Evolutionary conservation across 2,113 vertebrate genomes (phyloP).

Genomic region (Cryptoleucopteryx plumbea): DNA sequence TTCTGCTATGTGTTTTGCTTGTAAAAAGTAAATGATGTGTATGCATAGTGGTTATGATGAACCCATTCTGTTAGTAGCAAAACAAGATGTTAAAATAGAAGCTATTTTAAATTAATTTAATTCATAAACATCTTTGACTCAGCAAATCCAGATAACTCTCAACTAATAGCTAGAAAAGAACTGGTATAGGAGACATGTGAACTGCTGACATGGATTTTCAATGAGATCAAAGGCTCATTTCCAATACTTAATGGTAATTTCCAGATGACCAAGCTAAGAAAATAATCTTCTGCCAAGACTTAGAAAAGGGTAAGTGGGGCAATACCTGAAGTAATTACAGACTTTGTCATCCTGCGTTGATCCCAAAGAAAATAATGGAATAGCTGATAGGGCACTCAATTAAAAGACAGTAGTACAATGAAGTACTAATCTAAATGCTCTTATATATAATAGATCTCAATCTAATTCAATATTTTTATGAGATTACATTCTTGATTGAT

Average conservation of each 20-base stretch:
- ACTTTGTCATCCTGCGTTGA: not conserved
- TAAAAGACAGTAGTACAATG: not conserved
- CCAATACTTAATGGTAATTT: not conserved
- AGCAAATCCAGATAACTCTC: not conserved
- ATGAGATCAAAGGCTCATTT: not conserved
- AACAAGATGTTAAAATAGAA: not conserved
- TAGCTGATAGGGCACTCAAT: not conserved
- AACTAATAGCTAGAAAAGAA: not conserved
- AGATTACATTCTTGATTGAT: conserved; percentile 13
- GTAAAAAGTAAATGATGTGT: not conserved
- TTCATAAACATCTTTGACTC: not conserved
- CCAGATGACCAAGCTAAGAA: not conserved
- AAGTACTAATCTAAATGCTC: not conserved
- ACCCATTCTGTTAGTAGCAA: not conserved
- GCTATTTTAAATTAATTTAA: not conserved
- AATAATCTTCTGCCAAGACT: not conserved
- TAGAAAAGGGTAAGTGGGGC: not conserved
- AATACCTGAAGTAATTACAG: not conserved
- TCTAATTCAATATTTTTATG: conserved; percentile 7
- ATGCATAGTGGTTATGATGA: not conserved
- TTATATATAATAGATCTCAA: not conserved
- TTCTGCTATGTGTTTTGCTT: not conserved
- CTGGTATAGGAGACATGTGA: not conserved
- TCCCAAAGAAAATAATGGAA: not conserved
- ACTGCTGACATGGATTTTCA: not conserved